These are phyloP conservation scores for Neoarius graeffei DNA, from an alignment of 2,113 vertebrate species.

Conservation along the genomic window DNA sequence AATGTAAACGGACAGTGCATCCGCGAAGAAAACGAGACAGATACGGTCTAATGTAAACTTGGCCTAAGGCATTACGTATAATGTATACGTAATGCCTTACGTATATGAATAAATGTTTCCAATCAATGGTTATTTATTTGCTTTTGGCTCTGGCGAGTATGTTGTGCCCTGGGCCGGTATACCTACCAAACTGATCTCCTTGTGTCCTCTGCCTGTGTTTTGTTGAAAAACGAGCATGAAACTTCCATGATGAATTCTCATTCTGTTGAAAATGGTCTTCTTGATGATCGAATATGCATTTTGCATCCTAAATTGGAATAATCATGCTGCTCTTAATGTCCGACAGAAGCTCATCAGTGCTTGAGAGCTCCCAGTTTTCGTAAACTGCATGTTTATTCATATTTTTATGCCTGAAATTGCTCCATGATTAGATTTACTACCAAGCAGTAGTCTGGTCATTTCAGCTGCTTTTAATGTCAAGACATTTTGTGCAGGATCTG, in stretches of 20 bases:
- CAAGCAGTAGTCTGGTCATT: not conserved
- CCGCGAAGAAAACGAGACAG: too few species aligned
- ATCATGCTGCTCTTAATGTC: constrained; percentile 1
- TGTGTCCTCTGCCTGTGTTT: not conserved
- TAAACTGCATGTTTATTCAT: not conserved
- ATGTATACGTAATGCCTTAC: too few species aligned
- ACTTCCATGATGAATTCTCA: not conserved
- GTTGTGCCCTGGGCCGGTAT: too few species aligned
- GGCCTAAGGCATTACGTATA: too few species aligned
- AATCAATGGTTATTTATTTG: not conserved
- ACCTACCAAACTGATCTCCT: not conserved
- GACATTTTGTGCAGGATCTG: not conserved
- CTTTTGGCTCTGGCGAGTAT: not conserved
- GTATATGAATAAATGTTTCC: too few species aligned
- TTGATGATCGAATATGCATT: constrained; percentile 36
- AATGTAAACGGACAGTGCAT: too few species aligned
- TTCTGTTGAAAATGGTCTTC: not conserved
- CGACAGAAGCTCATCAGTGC: not conserved
- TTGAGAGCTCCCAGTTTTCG: not conserved
- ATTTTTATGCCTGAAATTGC: not conserved
- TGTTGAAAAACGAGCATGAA: not conserved
- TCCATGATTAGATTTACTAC: not conserved
- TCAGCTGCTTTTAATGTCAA: constrained; percentile 5
- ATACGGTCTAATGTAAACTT: too few species aligned
- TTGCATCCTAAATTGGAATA: constrained; percentile 13